Evolutionary conservation across 2,113 vertebrate genomes (phyloP).

Genomic region (Corythornis cristatus): DNA sequence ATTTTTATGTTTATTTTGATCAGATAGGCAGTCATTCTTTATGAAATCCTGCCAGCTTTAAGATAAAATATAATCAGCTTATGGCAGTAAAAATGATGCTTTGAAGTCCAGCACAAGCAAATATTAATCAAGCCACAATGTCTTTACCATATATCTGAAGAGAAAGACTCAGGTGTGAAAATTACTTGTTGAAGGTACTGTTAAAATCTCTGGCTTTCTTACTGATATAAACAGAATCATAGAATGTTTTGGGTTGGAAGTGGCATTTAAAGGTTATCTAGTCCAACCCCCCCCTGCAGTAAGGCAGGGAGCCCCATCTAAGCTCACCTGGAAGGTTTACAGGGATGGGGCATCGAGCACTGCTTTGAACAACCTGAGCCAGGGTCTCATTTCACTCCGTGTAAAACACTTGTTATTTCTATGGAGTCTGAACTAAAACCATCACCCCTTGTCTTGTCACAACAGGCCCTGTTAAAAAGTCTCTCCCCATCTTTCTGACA

Average conservation of each 20-base stretch:
- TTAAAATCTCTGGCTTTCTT: not conserved
- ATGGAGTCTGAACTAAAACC: not conserved
- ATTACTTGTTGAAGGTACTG: not conserved
- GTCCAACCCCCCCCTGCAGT: not conserved
- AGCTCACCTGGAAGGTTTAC: not conserved
- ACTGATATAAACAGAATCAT: not conserved
- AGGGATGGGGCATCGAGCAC: not conserved
- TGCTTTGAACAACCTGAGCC: not conserved
- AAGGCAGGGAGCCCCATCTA: not conserved
- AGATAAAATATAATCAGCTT: conserved; percentile 6
- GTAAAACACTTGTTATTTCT: not conserved
- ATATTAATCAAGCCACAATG: conserved; percentile 23
- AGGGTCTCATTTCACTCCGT: not conserved
- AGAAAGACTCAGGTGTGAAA: conserved; percentile 3
- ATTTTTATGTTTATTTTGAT: not conserved
- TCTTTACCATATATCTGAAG: not conserved
- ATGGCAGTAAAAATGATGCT: conserved; percentile 19
- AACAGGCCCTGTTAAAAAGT: not conserved
- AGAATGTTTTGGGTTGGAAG: not conserved
- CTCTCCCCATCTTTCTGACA: not conserved
- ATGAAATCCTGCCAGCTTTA: conserved; percentile 1
- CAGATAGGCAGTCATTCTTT: not conserved
- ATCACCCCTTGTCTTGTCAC: not conserved
- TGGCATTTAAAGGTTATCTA: not conserved
- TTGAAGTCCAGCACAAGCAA: conserved; percentile 38